phyloP scores from a whole-genome alignment of 2,113 vertebrate genomes.

The Nestor notabilis region DNA sequence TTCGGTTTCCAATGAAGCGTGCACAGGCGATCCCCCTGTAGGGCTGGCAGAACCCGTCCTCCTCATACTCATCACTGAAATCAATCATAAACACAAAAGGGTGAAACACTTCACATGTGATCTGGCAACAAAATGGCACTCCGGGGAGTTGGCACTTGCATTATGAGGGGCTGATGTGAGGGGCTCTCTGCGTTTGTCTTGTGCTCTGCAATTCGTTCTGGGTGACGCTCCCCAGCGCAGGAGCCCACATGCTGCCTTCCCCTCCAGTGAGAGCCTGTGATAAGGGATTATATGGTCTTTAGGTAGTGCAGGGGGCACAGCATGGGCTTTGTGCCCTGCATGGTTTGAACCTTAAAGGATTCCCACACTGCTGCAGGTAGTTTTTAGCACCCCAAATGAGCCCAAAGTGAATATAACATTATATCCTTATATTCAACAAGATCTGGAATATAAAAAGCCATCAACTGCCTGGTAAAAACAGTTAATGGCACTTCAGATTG shows the following conservation, averaged over 20 bases:
- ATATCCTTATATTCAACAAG: background rate
- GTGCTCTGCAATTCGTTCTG: background rate
- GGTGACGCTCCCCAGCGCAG: background rate
- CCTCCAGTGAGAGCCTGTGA: background rate
- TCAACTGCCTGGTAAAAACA: background rate
- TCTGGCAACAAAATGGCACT: slow-evolving; percentile 1
- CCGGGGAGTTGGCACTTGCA: slow-evolving; percentile 62
- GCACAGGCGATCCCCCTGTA: slow-evolving; percentile 98
- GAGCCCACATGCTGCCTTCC: background rate
- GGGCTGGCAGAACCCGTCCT: slow-evolving; percentile 97
- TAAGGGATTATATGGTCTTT: background rate
- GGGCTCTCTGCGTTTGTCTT: background rate
- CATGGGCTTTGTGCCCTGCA: background rate
- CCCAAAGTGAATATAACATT: background rate
- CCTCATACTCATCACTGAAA: slow-evolving; percentile 90
- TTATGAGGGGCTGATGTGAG: background rate
- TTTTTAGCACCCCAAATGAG: background rate
- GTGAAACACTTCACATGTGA: background rate
- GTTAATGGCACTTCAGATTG: background rate
- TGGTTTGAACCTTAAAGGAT: background rate
- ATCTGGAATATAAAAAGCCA: no score
- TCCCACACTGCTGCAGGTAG: background rate
- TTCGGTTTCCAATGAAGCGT: slow-evolving; percentile 95
- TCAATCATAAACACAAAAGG: background rate
- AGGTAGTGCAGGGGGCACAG: background rate